These are phyloP conservation scores for Passer montanus DNA, from an alignment of 2,113 vertebrate species.

Conservation along the genomic window DNA sequence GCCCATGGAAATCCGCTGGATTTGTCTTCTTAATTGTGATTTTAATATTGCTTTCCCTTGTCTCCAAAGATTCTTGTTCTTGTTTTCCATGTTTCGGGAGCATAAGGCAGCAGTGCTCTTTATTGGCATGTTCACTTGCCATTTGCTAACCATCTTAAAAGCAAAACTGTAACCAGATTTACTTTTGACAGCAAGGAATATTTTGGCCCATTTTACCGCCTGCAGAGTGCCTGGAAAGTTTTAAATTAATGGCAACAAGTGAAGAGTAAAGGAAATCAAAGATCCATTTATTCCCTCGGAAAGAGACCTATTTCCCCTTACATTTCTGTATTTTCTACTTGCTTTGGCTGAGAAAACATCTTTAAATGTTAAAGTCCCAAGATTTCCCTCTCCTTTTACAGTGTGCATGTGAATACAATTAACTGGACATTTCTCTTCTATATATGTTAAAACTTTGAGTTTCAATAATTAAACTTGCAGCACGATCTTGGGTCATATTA, in stretches of 20 bases:
- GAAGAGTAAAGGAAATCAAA: constrained; percentile 62
- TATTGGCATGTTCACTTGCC: constrained; percentile 37
- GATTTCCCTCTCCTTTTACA: neutral
- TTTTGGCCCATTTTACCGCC: constrained; percentile 50
- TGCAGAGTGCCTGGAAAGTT: constrained; percentile 55
- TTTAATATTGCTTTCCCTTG: neutral
- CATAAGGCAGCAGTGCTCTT: constrained; percentile 40
- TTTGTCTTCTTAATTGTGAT: neutral
- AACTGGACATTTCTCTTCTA: neutral
- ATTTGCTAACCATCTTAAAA: constrained; percentile 54
- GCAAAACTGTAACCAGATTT: constrained; percentile 51
- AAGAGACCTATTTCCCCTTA: constrained; percentile 17
- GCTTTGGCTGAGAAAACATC: neutral
- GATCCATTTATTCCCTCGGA: constrained; percentile 50
- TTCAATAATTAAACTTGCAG: constrained; percentile 74
- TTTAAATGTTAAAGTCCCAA: neutral
- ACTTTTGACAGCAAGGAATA: constrained; percentile 45
- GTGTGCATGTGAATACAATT: neutral
- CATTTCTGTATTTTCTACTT: constrained; percentile 23
- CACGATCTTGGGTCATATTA: constrained; percentile 67
- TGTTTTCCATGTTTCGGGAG: neutral
- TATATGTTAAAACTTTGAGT: constrained; percentile 20
- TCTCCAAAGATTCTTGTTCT: neutral
- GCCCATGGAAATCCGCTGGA: neutral
- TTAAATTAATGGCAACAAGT: constrained; percentile 63